Evolutionary conservation across 2,888 invertebrate genomes (phyloP).

Genomic region (Phortica okadai): DNA sequence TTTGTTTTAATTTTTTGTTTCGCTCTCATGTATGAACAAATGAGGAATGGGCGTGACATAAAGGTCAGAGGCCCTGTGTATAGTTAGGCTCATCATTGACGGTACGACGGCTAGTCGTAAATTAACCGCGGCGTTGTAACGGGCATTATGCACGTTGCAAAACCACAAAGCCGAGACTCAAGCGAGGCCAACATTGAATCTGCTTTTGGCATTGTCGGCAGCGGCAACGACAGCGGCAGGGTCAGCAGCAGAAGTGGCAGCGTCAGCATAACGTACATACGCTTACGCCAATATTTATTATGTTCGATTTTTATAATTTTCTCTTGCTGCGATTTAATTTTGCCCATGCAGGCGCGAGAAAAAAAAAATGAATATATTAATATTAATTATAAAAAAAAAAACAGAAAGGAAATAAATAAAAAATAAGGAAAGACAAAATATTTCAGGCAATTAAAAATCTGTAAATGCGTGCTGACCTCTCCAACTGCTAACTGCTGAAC

Average conservation of each 20-base stretch:
- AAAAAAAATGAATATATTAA: slow-evolving; percentile 1
- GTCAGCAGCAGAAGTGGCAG: not conserved
- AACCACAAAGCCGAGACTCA: slow-evolving; percentile 8
- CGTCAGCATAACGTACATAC: not conserved
- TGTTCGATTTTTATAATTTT: slow-evolving; percentile 15
- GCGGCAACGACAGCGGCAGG: not conserved
- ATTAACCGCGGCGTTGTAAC: not conserved
- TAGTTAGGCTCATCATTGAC: no score
- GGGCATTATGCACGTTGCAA: slow-evolving; percentile 10
- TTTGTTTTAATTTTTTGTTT: no score
- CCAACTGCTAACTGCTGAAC: not conserved
- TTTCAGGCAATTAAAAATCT: slow-evolving; percentile 61
- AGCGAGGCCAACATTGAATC: not conserved
- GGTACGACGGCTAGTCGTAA: slow-evolving; percentile 9
- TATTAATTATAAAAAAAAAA: not conserved
- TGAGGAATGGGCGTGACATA: slow-evolving; percentile 12
- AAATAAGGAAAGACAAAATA: slow-evolving; percentile 4
- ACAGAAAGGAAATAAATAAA: not conserved
- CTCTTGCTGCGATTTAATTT: not conserved
- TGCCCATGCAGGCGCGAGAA: not conserved
- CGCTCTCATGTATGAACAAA: no score
- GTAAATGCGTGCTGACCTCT: slow-evolving; percentile 12
- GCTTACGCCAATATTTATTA: not conserved
- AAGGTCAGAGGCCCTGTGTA: slow-evolving; percentile 25
- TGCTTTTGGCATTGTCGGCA: not conserved